Evolutionary conservation across 2,888 invertebrate species (phyloP).

Genomic region (Parasteatoda lunata): DNA sequence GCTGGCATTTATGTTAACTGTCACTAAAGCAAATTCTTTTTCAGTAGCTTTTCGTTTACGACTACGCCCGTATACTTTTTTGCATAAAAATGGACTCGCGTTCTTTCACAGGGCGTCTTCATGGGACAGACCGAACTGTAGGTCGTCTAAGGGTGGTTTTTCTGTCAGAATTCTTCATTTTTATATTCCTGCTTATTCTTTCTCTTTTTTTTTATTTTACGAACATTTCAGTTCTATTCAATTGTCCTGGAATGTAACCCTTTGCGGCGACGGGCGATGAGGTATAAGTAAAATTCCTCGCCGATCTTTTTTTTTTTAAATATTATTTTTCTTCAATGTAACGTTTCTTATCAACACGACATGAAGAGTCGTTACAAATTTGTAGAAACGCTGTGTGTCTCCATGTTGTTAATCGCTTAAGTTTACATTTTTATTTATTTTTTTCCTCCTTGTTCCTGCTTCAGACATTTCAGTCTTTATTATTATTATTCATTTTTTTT

Average conservation of each 20-base stretch:
- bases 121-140: conserved; percentile 20
- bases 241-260: not conserved
- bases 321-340: not conserved
- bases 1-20: not conserved
- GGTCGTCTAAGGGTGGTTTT: conserved; percentile 32
- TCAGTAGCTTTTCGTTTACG: not conserved
- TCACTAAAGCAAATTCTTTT: not conserved
- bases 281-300: not conserved
- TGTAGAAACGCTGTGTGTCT: too few relatives aligned
- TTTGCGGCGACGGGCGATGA: not conserved
- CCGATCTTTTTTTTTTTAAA: not conserved
- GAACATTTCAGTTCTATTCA: not conserved
- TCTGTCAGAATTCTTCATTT: not conserved
- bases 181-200: not conserved
- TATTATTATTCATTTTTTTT: too few relatives aligned
- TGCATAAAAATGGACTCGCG: conserved; percentile 43
- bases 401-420: too few relatives aligned
- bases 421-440: too few relatives aligned
- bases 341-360: not conserved
- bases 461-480: too few relatives aligned
- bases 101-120: conserved; percentile 28
- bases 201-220: not conserved
- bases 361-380: too few relatives aligned
- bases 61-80: conserved; percentile 23
- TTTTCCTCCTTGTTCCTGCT: too few relatives aligned